These are phyloP conservation scores for Brachionus plicatilis DNA, from an alignment of 1,140 invertebrate genomes.

Conservation along the genomic window DNA sequence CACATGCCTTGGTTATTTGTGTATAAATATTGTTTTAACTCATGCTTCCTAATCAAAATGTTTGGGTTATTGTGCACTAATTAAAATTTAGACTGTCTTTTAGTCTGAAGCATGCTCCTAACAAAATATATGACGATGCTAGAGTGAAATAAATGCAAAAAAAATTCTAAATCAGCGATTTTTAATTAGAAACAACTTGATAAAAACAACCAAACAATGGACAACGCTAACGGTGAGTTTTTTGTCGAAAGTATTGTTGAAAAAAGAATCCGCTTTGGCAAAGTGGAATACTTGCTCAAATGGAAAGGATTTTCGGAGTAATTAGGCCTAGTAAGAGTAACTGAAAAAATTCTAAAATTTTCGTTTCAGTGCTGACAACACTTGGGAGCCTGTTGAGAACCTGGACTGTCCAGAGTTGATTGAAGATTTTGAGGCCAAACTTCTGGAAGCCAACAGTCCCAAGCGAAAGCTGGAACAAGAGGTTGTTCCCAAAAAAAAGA, in stretches of 20 bases:
- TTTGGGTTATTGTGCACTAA: neutral
- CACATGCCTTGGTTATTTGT: no score
- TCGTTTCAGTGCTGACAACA: neutral
- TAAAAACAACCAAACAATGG: neutral
- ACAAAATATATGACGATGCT: neutral
- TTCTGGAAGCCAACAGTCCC: constrained; percentile 47
- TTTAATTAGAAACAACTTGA: neutral
- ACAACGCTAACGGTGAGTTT: constrained; percentile 68
- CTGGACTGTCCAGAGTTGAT: constrained; percentile 88
- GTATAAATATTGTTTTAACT: no score
- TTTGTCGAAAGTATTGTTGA: constrained; percentile 86
- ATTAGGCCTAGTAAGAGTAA: neutral
- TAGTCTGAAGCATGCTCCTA: neutral
- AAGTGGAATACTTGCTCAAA: constrained; percentile 80
- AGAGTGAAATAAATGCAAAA: neutral
- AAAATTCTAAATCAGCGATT: neutral
- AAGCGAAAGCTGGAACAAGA: constrained; percentile 47
- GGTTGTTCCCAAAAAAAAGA: constrained; percentile 18
- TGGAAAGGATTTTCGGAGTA: constrained; percentile 76
- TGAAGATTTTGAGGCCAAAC: constrained; percentile 70
- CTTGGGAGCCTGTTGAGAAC: constrained; percentile 56
- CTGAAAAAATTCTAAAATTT: neutral
- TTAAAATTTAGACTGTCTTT: neutral
- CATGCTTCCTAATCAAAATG: neutral
- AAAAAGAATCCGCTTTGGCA: constrained; percentile 68